These are phyloP conservation scores for Ips typographus DNA, from an alignment of 1,140 invertebrate species.

Conservation along the genomic window DNA sequence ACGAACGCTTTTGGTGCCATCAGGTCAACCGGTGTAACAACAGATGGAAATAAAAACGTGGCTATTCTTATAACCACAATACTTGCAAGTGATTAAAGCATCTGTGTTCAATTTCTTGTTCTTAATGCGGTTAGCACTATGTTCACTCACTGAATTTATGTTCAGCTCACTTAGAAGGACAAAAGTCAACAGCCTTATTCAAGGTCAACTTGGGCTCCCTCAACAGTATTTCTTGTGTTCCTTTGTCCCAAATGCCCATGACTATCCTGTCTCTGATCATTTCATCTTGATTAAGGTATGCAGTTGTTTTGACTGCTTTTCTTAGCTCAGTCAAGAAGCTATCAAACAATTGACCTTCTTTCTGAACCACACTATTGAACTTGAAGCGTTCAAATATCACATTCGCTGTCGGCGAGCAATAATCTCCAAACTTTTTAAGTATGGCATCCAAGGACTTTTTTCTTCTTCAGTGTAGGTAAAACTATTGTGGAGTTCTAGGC, in stretches of 20 bases:
- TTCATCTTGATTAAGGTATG: neutral
- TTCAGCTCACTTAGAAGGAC: neutral
- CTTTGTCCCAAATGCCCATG: constrained; percentile 35
- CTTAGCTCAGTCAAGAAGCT: neutral
- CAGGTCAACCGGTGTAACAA: too few relatives aligned
- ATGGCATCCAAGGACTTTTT: neutral
- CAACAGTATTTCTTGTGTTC: constrained; percentile 45
- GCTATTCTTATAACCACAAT: too few relatives aligned
- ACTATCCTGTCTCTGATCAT: constrained; percentile 39
- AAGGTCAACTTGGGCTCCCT: constrained; percentile 43
- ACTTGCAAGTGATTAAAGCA: too few relatives aligned
- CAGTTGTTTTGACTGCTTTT: constrained; percentile 20
- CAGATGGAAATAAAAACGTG: too few relatives aligned
- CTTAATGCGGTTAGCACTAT: too few relatives aligned
- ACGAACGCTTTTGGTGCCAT: too few relatives aligned
- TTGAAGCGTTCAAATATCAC: too few relatives aligned
- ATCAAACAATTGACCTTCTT: too few relatives aligned
- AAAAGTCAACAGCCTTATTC: constrained; percentile 36
- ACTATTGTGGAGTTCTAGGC: constrained; percentile 8
- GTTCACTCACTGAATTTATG: too few relatives aligned
- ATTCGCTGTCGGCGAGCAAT: neutral
- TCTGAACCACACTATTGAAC: too few relatives aligned
- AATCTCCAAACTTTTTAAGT: neutral
- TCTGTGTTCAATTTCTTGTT: too few relatives aligned
- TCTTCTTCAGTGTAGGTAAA: constrained; percentile 4